phyloP scores from a whole-genome alignment of 2,888 invertebrate genomes.

The Aquatica leii region DNA sequence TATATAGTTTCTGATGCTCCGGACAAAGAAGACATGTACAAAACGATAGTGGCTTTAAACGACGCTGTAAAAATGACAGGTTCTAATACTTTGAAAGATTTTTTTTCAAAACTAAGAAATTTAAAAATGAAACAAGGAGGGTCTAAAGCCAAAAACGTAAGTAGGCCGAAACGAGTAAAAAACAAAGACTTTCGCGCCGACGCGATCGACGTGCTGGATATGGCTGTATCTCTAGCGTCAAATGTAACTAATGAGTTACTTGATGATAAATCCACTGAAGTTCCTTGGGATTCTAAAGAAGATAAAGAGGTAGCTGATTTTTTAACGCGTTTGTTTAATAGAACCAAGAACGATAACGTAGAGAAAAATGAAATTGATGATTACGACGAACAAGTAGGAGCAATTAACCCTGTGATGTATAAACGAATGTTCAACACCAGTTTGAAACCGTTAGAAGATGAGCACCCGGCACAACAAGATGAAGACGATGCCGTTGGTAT shows the following conservation, averaged over 20 bases:
- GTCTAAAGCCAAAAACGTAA: slow-evolving; percentile 28
- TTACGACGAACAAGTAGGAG: slow-evolving; percentile 22
- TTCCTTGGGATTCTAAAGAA: neutral
- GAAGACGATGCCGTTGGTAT: slow-evolving; percentile 20
- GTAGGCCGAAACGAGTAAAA: neutral
- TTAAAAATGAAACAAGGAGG: neutral
- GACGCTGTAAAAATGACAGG: slow-evolving; percentile 35
- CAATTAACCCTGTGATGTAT: slow-evolving; percentile 42
- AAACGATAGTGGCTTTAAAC: slow-evolving; percentile 31
- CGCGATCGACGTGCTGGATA: neutral
- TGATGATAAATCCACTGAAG: neutral
- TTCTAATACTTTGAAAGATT: slow-evolving; percentile 34
- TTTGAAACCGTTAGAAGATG: slow-evolving; percentile 15
- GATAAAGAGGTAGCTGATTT: neutral
- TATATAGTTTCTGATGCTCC: slow-evolving; percentile 12
- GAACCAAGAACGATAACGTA: neutral
- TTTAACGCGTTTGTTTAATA: neutral
- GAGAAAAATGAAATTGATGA: slow-evolving; percentile 13
- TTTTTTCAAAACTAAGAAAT: slow-evolving; percentile 37
- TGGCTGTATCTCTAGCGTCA: neutral
- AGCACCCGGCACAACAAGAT: neutral
- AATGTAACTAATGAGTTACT: neutral
- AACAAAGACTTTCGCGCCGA: neutral
- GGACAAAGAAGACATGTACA: slow-evolving; percentile 13
- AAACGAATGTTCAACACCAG: slow-evolving; percentile 30